Evolutionary conservation across 2,888 invertebrate genomes (phyloP), one percentile per base, ranked within the genome.

Genomic region (Monopis laevigella): DNA sequence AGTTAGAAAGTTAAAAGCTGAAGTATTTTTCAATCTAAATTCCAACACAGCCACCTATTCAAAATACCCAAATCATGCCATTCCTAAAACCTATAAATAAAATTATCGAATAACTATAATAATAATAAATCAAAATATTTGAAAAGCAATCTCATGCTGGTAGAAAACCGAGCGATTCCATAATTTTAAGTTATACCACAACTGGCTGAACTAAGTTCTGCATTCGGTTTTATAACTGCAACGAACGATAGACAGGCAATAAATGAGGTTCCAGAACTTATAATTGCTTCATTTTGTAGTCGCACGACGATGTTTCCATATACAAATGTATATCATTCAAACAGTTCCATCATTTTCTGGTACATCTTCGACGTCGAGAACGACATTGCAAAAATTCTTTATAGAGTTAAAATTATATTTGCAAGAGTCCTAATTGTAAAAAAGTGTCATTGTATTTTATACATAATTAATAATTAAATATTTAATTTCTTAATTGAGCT

Each of bases 251-350:
- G 74, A 71, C 72, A 69, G 61, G 71, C 68, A 68, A 78, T 78
- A 75, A 75, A 75, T 71, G 73, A 71, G 65, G 61, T 66, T 64
- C 65, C 62, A 52, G 59, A 77, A 78, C 74, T 77, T 78, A 73
- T 77, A 78, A 78, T 77, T 77, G 77, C 75, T 75, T 74, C 68
- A 75, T 78, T 77, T 68, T 65, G 65, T 64, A 65, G 63, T 63
- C 59, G 53, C 46, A 12, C 28, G 16, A 17, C 39, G n/a, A 27
- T 19, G 21, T 36, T 36, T 36, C 12, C 11, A 39, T 42, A 38
- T 16, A 42, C 27, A 41, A 19, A 18, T 13, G 21, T 29, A 13
- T 38, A 35, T 35, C n/a, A 28, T 14, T 41, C 14, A 21, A 42
- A 38, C 18, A 16, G 39, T 39, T 39, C 30, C 18, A 30, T 39